Base-by-base conservation (phyloP, 2,797 vertebrate genomes). In the Oreochromis mossambicus region DNA sequence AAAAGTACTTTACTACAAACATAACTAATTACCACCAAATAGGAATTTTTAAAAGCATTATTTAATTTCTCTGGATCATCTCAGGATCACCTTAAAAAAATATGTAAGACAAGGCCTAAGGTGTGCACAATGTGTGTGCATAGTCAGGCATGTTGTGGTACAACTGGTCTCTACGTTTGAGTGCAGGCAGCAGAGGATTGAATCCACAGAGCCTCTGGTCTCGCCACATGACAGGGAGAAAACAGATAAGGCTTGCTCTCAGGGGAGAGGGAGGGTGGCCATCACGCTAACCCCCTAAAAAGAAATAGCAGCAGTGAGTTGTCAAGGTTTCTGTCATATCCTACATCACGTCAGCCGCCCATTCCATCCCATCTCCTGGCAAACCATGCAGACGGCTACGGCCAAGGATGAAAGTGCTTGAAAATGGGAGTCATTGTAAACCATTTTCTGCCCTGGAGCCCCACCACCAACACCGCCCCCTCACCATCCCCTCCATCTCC, bases 391-490 rank as follows among this genome's bases (percentile, higher is more conserved):
- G 81, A 50, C 89, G 80, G 91, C 87, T 91, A 93, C 92, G 94
- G 92, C 92, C 94, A 91, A 94, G 93, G 92, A 96, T 96, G 94
- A 96, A 96, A 96, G 95, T 94, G 95, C 91, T 94, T 92, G 95
- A 96, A 96, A 97, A 97, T 94, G 94, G 96, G 95, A 96, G 89
- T 96, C 95, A 97, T 96, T 94, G 86, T 94, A 95, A 96, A 96
- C 87, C 93, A 96, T 96, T 97, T 96, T 95, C 95, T 95, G 94
- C 94, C 95, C 94, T 90, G 84, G 81, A 95, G 94, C 94, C 92
- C 95, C 46, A 75, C 93, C 85, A 77, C 41, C 15, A 73, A 46
- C 68, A 76, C 92, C 88, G 85, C 83, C 91, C 58, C 89, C 85
- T 43, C 91, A 58, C 89, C 85, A 78, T 88, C 87, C 89, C 93